A percentile compares a stretch with the other conserved stretches of the same genome.
Conservation (phyloP, 2,888 invertebrate genomes). For the Hoplodrina blanda region DNA sequence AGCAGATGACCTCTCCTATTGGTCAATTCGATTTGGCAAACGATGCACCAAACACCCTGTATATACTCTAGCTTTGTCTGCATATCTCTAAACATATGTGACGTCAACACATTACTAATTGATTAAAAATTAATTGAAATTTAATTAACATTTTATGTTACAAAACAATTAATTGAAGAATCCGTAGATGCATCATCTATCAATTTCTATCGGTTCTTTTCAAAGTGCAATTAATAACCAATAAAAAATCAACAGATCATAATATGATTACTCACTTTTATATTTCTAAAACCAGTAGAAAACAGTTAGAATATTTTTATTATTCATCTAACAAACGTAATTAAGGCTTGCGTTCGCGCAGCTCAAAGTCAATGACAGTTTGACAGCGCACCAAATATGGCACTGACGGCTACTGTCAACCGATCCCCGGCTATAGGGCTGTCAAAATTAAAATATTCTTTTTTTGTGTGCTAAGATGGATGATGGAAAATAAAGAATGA, state of each 20-base stretch:
- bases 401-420: slow-evolving; percentile 74
- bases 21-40: too few species aligned
- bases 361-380: slow-evolving; percentile 78
- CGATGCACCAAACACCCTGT: too few species aligned
- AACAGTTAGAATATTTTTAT: slow-evolving; percentile 57
- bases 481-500: slow-evolving; percentile 45
- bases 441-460: slow-evolving; percentile 50
- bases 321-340: slow-evolving; percentile 63
- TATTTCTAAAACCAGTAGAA: slow-evolving; percentile 27
- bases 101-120: neutral
- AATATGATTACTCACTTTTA: slow-evolving; percentile 21
- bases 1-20: too few species aligned
- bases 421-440: slow-evolving; percentile 58
- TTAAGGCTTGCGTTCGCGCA: slow-evolving; percentile 60
- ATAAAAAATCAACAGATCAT: slow-evolving; percentile 40
- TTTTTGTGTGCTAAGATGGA: slow-evolving; percentile 54
- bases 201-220: neutral
- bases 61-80: too few species aligned
- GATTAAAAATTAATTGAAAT: slow-evolving; percentile 16
- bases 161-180: slow-evolving; percentile 5
- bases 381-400: slow-evolving; percentile 82
- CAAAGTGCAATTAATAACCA: slow-evolving; percentile 30
- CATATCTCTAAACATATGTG: too few species aligned
- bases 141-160: slow-evolving; percentile 13
- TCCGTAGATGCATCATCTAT: neutral